phyloP scores from a whole-genome alignment of 2,888 invertebrate species.

The Drosophila sordidula region DNA sequence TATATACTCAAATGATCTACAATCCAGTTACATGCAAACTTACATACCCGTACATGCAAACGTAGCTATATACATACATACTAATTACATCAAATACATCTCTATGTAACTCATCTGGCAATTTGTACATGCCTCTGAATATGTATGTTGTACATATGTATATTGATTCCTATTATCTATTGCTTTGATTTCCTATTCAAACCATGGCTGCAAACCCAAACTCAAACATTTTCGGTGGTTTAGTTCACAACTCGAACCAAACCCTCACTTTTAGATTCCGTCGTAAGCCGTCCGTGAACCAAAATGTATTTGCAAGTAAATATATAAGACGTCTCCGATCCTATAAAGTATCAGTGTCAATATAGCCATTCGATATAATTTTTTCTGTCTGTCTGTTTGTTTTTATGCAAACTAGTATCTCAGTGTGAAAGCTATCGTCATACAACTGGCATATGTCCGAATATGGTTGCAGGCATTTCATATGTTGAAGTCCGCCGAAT shows the following conservation, averaged over 20 bases:
- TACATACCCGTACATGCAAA: neutral
- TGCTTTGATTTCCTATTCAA: constrained; percentile 16
- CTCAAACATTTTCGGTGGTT: neutral
- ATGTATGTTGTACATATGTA: constrained; percentile 38
- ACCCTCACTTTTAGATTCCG: neutral
- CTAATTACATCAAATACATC: constrained; percentile 14
- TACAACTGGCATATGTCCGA: too few relatives aligned
- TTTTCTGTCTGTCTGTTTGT: too few relatives aligned
- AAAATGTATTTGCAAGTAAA: neutral
- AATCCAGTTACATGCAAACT: constrained; percentile 1
- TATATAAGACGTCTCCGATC: too few relatives aligned
- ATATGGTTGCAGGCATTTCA: too few relatives aligned
- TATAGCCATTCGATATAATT: too few relatives aligned
- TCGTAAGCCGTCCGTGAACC: neutral
- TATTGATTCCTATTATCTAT: constrained; percentile 11
- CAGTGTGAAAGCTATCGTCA: too few relatives aligned
- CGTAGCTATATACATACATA: constrained; percentile 4
- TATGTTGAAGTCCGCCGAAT: too few relatives aligned
- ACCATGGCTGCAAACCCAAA: neutral
- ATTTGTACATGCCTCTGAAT: constrained; percentile 16
- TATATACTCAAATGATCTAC: neutral
- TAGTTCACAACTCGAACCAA: too few relatives aligned
- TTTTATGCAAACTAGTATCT: too few relatives aligned
- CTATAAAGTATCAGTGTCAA: too few relatives aligned
- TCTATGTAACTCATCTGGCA: constrained; percentile 32